These are phyloP conservation scores for Sinella curviseta DNA, from an alignment of 1,140 invertebrate species.

Conservation along the genomic window DNA sequence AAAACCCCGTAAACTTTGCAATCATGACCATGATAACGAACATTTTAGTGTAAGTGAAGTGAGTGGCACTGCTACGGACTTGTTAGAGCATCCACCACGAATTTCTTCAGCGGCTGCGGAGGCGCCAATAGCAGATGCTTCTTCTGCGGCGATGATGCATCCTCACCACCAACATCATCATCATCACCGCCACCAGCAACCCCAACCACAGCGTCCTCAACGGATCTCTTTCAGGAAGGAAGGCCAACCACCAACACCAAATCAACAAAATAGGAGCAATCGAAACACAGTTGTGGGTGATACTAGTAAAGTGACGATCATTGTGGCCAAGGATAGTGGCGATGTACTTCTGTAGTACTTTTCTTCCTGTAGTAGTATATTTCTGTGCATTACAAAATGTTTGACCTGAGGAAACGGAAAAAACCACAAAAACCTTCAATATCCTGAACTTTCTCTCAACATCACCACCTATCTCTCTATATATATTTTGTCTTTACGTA, in stretches of 20 bases:
- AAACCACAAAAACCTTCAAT: not conserved
- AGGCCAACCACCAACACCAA: slow-evolving; percentile 17
- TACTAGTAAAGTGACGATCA: slow-evolving; percentile 34
- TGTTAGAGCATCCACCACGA: not conserved
- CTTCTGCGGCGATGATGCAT: not conserved
- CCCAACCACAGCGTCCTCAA: slow-evolving; percentile 10
- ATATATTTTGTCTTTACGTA: too few species aligned
- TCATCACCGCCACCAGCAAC: not conserved
- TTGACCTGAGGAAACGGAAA: not conserved
- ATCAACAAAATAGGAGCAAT: slow-evolving; percentile 24
- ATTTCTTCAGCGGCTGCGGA: not conserved
- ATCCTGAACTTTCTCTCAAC: not conserved
- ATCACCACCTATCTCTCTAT: too few species aligned
- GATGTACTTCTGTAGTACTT: slow-evolving; percentile 32
- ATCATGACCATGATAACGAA: not conserved
- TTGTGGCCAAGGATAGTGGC: slow-evolving; percentile 35
- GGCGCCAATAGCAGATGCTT: too few species aligned
- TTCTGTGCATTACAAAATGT: not conserved
- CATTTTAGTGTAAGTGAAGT: not conserved
- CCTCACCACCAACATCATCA: not conserved
- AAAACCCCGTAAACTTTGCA: not conserved
- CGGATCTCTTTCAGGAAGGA: slow-evolving; percentile 31
- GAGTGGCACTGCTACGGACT: not conserved
- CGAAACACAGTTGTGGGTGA: slow-evolving; percentile 29
- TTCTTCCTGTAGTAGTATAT: not conserved